Base-by-base conservation (phyloP, 2,113 vertebrate genomes). In the Struthidea cinerea region DNA sequence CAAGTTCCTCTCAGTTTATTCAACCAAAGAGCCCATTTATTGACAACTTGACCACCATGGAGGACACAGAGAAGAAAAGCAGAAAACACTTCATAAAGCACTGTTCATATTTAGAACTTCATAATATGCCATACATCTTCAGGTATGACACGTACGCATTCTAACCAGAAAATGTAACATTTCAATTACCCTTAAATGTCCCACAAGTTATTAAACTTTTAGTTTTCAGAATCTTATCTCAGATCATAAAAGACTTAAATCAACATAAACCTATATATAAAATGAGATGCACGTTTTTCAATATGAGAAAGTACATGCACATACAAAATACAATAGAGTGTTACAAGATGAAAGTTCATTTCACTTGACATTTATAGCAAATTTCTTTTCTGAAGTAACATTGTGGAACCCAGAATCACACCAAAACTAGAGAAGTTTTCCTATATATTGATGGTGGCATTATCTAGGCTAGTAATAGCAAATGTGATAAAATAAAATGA, bases 321-420 rank as follows among this genome's bases (percentile, higher is more conserved):
- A 39, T 24, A 69, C 49, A 91, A 94, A 96, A 64, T 33, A 91
- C 57, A 89, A 75, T 5, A 30, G 79, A 56, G 74, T 82, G 74
- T 83, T 91, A 85, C 42, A 74, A 83, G 87, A 96, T 69, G 81
- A 55, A 91, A 94, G 78, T 79, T 87, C 50, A 50, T 64, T 76
- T 89, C 74, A 18, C 18, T 15, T 33, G 53, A 83, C 46, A 85
- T 69, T 94, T 85, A 59, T 42, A 96, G 74, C 27, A 61, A 84
- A 80, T 35, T 75, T 79, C n/a, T 89, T 64, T 95, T 60, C 78
- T 90, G 74, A 94, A 85, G 55, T 47, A 95, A 47, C 39, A 46
- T 2, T 85, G 60, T 8, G 4, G 42, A 84, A 85, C 3, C 3
- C 23, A 63, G 67, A 89, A 52, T 67, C 69, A 74, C 28, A 90